phyloP scores from a whole-genome alignment of 2,888 invertebrate species.

The Chironomus tentans region DNA sequence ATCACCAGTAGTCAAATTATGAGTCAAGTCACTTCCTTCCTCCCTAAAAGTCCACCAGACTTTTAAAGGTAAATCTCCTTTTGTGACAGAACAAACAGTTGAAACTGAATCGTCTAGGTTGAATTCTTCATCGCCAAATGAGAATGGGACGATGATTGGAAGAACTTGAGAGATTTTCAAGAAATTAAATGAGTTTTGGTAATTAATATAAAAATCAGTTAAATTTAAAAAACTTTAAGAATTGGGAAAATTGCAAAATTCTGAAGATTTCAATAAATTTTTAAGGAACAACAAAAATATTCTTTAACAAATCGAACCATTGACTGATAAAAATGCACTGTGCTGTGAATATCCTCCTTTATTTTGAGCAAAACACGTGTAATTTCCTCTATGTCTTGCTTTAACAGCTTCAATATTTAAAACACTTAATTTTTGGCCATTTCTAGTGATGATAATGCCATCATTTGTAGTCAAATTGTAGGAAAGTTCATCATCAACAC shows the following conservation, averaged over 20 bases:
- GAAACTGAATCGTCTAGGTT: slow-evolving; percentile 49
- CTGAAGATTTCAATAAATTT: neutral
- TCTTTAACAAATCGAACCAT: slow-evolving; percentile 33
- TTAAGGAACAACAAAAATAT: slow-evolving; percentile 30
- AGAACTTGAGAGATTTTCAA: too few relatives aligned
- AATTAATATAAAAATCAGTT: slow-evolving; percentile 4
- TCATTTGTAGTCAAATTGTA: slow-evolving; percentile 40
- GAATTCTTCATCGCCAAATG: slow-evolving; percentile 48
- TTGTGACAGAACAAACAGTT: slow-evolving; percentile 46
- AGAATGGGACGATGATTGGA: slow-evolving; percentile 45
- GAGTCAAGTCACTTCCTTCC: slow-evolving; percentile 35
- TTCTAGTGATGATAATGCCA: slow-evolving; percentile 48
- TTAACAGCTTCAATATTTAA: slow-evolving; percentile 51
- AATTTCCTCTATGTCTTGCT: slow-evolving; percentile 51
- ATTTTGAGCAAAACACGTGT: slow-evolving; percentile 51
- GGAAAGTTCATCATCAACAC: slow-evolving; percentile 36
- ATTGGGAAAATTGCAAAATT: neutral
- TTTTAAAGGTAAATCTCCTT: slow-evolving; percentile 52
- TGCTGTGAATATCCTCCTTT: slow-evolving; percentile 46
- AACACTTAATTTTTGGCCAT: slow-evolving; percentile 54
- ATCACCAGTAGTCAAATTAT: slow-evolving; percentile 37
- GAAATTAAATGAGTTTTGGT: slow-evolving; percentile 37
- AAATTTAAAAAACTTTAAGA: neutral
- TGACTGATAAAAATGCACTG: slow-evolving; percentile 36
- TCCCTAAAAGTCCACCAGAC: slow-evolving; percentile 52